phyloP scores from a whole-genome alignment of 35 echinoderm and acorn worm genomes.

The Ptychodera flava region DNA sequence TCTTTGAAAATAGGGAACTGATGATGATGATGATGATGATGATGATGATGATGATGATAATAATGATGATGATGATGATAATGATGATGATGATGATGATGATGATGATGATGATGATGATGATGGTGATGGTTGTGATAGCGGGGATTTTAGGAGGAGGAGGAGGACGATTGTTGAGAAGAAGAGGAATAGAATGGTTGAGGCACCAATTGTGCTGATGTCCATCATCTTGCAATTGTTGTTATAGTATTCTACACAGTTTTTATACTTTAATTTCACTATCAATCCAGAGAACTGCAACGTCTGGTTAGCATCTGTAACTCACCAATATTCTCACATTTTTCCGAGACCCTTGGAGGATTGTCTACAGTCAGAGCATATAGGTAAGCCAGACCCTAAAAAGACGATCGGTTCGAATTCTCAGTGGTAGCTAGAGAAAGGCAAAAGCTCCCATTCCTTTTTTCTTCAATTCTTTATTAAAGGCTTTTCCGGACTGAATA shows the following conservation, averaged over 20 bases:
- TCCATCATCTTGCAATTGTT: no score
- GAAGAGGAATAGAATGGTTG: no score
- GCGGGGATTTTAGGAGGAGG: no score
- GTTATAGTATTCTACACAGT: no score
- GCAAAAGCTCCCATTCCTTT: no score
- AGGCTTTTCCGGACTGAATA: no score
- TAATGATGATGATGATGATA: slow-evolving; percentile 9
- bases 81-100: slow-evolving; percentile 9
- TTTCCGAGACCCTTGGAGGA: slow-evolving; percentile 48
- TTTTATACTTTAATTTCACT: no score
- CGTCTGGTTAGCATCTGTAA: slow-evolving; percentile 35
- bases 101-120: slow-evolving; percentile 9
- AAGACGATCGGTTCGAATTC: not conserved
- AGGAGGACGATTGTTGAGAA: no score
- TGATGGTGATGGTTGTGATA: slow-evolving; percentile 6
- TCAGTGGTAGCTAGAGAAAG: no score
- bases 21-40: slow-evolving; percentile 9
- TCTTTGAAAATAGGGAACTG: no score
- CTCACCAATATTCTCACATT: slow-evolving; percentile 48
- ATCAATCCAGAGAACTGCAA: slow-evolving; percentile 33
- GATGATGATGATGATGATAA: slow-evolving; percentile 9
- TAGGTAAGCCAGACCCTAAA: slow-evolving; percentile 5
- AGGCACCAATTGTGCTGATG: no score
- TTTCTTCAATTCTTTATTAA: no score
- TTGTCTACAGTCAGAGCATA: slow-evolving; percentile 42